Evolutionary conservation across 2,113 vertebrate genomes (phyloP).

Genomic region (Leucoraja erinaceus): DNA sequence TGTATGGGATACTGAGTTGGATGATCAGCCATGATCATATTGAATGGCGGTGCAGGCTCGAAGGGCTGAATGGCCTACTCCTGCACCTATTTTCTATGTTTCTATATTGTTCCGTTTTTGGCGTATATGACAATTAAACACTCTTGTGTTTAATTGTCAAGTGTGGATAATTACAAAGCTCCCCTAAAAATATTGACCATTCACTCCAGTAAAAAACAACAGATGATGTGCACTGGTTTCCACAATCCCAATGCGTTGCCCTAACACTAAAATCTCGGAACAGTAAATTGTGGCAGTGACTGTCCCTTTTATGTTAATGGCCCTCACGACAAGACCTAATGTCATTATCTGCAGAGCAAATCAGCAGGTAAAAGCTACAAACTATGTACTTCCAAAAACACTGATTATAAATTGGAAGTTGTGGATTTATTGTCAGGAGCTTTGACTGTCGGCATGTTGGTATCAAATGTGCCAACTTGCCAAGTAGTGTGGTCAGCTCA

Average conservation of each 20-base stretch:
- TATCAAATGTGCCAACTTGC: background rate
- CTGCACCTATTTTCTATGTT: too few species aligned
- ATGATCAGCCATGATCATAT: too few species aligned
- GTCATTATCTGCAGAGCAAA: background rate
- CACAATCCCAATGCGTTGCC: background rate
- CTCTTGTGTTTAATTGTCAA: too few species aligned
- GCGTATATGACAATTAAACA: too few species aligned
- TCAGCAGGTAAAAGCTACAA: background rate
- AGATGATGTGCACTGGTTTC: background rate
- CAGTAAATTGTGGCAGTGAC: background rate
- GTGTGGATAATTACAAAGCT: background rate
- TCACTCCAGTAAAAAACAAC: background rate
- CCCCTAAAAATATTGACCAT: background rate
- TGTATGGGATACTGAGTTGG: too few species aligned
- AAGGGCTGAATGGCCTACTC: too few species aligned
- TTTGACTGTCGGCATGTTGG: background rate
- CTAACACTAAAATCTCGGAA: background rate
- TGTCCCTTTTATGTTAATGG: background rate
- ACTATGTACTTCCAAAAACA: background rate
- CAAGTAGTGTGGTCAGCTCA: background rate
- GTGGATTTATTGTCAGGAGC: background rate
- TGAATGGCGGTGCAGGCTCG: too few species aligned
- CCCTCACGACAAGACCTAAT: background rate
- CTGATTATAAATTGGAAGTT: conserved; percentile 4
- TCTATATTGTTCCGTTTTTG: too few species aligned